These are phyloP conservation scores for Illadopsis cleaveri DNA, from an alignment of 2,113 vertebrate genomes.

Conservation along the genomic window DNA sequence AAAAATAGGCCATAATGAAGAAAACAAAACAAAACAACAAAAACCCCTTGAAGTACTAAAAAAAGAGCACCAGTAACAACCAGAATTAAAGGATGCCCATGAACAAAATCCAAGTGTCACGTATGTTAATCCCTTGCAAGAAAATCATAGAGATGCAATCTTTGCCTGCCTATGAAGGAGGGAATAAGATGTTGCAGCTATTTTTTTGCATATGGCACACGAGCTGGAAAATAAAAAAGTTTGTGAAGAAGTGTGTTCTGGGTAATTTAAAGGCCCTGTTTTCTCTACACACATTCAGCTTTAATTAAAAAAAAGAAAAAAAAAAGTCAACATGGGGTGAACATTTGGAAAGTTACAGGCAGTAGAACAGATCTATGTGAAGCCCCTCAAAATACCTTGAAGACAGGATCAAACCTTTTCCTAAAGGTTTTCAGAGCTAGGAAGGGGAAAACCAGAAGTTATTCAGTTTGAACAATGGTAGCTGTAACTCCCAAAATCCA, in stretches of 20 bases:
- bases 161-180: neutral
- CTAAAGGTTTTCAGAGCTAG: neutral
- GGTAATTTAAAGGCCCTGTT: neutral
- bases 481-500: neutral
- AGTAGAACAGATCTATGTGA: neutral
- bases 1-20: neutral
- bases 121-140: rapidly evolving
- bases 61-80: neutral
- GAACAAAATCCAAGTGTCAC: neutral
- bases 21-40: neutral
- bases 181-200: neutral
- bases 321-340: neutral
- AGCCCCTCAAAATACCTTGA: neutral
- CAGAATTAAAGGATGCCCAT: neutral
- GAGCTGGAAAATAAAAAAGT: neutral
- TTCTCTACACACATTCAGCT: neutral
- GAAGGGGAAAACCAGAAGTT: neutral
- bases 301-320: too few species aligned
- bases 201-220: neutral
- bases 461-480: neutral
- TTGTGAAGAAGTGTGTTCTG: rapidly evolving
- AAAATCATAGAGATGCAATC: neutral
- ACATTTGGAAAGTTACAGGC: neutral
- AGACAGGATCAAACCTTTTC: rapidly evolving
- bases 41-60: neutral